Percentiles rank a stretch among this genome's conserved stretches.
Evolutionary conservation across 1,140 invertebrate species (phyloP).

Genomic region (Propsilocerus akamusi): DNA sequence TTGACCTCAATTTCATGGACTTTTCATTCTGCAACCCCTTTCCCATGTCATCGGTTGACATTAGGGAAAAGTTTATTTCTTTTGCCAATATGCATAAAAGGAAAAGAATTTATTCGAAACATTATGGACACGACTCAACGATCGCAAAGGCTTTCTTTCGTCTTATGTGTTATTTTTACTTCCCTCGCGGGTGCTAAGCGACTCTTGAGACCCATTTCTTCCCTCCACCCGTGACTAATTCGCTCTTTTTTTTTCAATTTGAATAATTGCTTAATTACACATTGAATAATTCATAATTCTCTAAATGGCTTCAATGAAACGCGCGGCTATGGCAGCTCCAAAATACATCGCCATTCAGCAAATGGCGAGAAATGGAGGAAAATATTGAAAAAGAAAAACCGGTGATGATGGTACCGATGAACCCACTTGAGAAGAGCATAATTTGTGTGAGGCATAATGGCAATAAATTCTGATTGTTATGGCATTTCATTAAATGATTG

Average conservation of each 20-base stretch:
- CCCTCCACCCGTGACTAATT: too few relatives aligned
- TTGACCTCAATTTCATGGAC: neutral
- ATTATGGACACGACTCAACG: neutral
- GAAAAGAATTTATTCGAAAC: neutral
- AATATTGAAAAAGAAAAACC: too few relatives aligned
- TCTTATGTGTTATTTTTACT: neutral
- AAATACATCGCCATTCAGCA: too few relatives aligned
- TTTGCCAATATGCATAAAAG: neutral
- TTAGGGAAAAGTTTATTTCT: neutral
- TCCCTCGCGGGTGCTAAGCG: neutral
- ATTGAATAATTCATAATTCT: slow-evolving; percentile 1
- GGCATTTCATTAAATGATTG: too few relatives aligned
- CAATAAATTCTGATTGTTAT: too few relatives aligned
- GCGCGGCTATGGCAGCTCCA: too few relatives aligned
- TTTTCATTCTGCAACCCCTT: neutral
- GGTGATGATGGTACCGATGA: too few relatives aligned
- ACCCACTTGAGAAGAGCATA: too few relatives aligned
- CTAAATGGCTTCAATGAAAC: too few relatives aligned
- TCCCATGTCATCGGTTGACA: neutral
- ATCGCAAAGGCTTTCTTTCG: neutral
- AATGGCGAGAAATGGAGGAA: too few relatives aligned
- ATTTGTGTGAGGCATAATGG: too few relatives aligned
- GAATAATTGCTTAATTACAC: slow-evolving; percentile 2
- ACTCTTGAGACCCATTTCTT: too few relatives aligned
- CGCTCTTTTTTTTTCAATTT: slow-evolving; percentile 2